These are phyloP conservation scores for Eulimnadia texana DNA, from an alignment of 1,140 invertebrate species.

Conservation along the genomic window DNA sequence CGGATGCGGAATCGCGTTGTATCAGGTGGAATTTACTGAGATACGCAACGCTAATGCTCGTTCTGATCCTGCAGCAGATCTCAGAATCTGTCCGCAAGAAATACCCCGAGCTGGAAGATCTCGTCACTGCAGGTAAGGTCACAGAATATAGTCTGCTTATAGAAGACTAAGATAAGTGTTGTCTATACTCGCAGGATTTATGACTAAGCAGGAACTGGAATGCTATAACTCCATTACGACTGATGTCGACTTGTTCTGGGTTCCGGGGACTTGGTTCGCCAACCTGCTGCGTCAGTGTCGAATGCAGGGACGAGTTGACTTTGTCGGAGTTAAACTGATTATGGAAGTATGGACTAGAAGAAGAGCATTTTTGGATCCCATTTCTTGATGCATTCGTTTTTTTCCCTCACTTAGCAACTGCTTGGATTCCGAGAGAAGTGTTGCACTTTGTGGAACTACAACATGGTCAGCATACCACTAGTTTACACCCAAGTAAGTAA, in stretches of 20 bases:
- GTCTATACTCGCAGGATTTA: conserved; percentile 35
- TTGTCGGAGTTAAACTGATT: conserved; percentile 45
- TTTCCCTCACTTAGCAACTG: conserved; percentile 39
- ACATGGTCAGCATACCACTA: conserved; percentile 91
- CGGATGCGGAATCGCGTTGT: conserved; percentile 43
- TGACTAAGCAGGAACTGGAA: conserved; percentile 44
- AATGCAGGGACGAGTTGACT: conserved; percentile 28
- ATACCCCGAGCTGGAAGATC: conserved; percentile 58
- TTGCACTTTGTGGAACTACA: conserved; percentile 64
- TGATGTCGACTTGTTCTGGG: conserved; percentile 53
- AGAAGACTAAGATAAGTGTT: background rate
- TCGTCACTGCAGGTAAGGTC: conserved; percentile 48
- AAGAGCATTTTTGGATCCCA: background rate
- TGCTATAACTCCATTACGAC: conserved; percentile 39
- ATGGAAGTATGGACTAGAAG: conserved; percentile 38
- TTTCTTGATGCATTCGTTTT: background rate
- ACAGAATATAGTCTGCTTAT: background rate
- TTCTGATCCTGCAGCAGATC: conserved; percentile 49
- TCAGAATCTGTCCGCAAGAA: conserved; percentile 55
- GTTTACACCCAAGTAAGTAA: conserved; percentile 84
- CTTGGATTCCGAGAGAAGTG: conserved; percentile 50
- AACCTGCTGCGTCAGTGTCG: conserved; percentile 37
- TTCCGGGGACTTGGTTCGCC: conserved; percentile 51
- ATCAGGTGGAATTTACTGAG: conserved; percentile 47
- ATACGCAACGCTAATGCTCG: conserved; percentile 47